Evolutionary conservation across 1,140 invertebrate genomes (phyloP).

Genomic region (Leptoteleia sp.): DNA sequence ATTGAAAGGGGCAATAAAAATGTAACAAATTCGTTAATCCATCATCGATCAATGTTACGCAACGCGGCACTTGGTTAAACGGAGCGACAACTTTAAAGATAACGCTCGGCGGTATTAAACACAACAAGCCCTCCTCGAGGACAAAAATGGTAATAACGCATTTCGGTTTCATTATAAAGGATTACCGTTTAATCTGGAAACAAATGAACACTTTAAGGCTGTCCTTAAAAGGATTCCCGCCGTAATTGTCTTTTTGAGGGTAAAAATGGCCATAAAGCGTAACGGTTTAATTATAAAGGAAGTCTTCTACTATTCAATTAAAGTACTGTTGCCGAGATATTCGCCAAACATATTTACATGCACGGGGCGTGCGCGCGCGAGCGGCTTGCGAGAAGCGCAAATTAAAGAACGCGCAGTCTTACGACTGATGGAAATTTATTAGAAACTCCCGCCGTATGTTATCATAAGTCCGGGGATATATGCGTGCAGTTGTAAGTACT

Average conservation of each 20-base stretch:
- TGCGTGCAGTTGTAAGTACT: too few relatives aligned
- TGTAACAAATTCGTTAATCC: conserved; percentile 19
- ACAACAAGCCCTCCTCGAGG: conserved; percentile 42
- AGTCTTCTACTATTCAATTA: conserved; percentile 57
- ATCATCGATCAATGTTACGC: conserved; percentile 25
- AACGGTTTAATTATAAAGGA: conserved; percentile 65
- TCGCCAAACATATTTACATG: conserved; percentile 53
- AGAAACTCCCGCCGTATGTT: too few relatives aligned
- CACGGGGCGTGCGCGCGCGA: conserved; percentile 24
- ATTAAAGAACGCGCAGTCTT: conserved; percentile 55
- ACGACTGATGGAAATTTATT: too few relatives aligned
- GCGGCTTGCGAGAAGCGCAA: conserved; percentile 36
- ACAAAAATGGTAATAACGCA: conserved; percentile 57
- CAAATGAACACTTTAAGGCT: conserved; percentile 66
- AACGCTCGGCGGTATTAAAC: conserved; percentile 23
- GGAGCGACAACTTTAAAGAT: conserved; percentile 30
- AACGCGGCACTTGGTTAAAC: conserved; percentile 10
- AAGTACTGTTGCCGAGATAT: conserved; percentile 48
- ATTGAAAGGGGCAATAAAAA: conserved; percentile 5
- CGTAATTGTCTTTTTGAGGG: conserved; percentile 61
- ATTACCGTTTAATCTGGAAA: conserved; percentile 63
- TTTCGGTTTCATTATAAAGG: conserved; percentile 63
- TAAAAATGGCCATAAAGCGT: conserved; percentile 63
- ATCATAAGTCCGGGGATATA: too few relatives aligned
- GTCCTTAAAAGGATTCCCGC: conserved; percentile 64